Conservation (phyloP, 2,113 vertebrate genomes). For the Eudyptes chrysolophus region DNA sequence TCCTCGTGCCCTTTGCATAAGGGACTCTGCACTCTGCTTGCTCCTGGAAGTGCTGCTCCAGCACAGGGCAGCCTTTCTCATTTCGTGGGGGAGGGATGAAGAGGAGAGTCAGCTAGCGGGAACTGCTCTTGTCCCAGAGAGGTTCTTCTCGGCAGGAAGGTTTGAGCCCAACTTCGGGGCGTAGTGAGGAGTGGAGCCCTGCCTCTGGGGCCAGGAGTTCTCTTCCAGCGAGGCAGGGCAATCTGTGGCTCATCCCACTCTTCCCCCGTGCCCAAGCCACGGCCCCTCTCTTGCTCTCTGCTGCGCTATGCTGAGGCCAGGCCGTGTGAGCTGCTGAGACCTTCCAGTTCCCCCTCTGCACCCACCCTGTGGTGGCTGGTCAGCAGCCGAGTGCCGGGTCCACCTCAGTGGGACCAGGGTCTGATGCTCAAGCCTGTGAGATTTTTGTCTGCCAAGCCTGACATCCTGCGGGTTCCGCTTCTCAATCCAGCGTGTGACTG, state of each 20-base stretch:
- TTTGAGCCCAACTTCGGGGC: not conserved
- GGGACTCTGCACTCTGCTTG: not conserved
- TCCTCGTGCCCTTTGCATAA: not conserved
- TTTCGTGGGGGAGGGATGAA: not conserved
- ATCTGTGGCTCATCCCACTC: fast-evolving
- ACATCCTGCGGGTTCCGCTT: not conserved
- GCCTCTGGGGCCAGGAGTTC: not conserved
- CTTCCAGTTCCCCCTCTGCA: not conserved
- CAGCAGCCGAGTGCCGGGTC: not conserved
- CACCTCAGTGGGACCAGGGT: fast-evolving
- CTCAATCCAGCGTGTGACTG: fast-evolving
- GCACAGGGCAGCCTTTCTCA: not conserved
- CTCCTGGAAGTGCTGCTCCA: not conserved
- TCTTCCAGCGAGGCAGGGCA: not conserved
- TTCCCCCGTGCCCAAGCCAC: not conserved
- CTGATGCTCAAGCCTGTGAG: fast-evolving
- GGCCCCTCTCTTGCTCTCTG: not conserved
- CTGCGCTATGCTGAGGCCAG: not conserved
- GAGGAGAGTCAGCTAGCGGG: not conserved
- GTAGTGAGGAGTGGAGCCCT: not conserved
- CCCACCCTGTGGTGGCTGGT: not conserved
- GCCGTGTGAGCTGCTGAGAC: not conserved
- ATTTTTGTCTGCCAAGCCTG: not conserved
- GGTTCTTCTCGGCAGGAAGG: not conserved
- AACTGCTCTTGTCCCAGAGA: not conserved